These are phyloP conservation scores for Apodemia zela DNA, from an alignment of 2,888 invertebrate species.

Conservation along the genomic window DNA sequence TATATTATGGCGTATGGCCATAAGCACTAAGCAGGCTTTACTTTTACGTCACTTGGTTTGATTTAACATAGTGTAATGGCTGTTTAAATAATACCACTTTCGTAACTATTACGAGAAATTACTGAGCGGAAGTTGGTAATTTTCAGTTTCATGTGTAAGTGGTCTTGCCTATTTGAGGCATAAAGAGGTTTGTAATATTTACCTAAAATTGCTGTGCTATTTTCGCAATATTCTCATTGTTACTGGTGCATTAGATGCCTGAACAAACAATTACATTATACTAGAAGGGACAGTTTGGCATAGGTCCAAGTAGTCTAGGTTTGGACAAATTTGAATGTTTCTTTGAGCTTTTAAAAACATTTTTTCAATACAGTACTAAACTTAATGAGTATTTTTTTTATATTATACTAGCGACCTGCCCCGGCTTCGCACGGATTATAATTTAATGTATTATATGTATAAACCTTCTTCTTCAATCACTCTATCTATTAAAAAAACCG, in stretches of 20 bases:
- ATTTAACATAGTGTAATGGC: background rate
- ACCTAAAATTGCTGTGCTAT: conserved; percentile 17
- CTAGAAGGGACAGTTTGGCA: conserved; percentile 65
- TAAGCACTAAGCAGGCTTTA: no score
- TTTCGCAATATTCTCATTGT: conserved; percentile 20
- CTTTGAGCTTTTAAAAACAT: no score
- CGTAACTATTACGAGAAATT: conserved; percentile 1
- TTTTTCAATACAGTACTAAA: no score
- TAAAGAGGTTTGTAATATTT: conserved; percentile 18
- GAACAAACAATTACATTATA: conserved; percentile 47
- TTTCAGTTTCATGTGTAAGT: conserved; percentile 8
- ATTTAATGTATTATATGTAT: no score
- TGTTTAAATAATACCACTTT: conserved; percentile 4
- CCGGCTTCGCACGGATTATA: no score
- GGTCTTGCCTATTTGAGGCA: background rate
- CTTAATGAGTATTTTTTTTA: no score
- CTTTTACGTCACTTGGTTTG: background rate
- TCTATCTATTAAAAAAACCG: no score
- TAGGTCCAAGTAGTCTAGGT: conserved; percentile 54
- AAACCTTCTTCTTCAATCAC: no score
- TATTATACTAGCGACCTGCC: no score
- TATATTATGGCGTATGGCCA: no score
- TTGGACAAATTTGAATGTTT: background rate
- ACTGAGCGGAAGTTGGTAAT: background rate
- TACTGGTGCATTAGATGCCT: conserved; percentile 30